phyloP scores from a whole-genome alignment of 2,113 vertebrate genomes.

The Mungos mungo region DNA sequence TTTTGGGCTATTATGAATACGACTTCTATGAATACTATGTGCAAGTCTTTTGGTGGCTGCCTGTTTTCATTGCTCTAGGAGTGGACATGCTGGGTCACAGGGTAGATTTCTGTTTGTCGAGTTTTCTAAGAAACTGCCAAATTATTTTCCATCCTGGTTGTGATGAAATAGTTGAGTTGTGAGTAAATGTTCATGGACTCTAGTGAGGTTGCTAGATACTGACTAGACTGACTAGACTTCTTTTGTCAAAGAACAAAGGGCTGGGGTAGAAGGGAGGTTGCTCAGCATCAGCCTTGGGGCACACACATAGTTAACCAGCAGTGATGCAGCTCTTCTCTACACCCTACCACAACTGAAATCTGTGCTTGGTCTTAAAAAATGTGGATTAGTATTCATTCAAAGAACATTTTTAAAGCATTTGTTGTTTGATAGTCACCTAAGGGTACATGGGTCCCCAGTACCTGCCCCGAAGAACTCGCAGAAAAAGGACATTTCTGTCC shows the following conservation, averaged over 20 bases:
- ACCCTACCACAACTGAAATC: neutral
- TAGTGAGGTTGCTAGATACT: neutral
- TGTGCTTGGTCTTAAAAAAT: neutral
- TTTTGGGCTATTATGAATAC: neutral
- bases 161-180: neutral
- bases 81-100: neutral
- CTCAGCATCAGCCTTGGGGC: neutral
- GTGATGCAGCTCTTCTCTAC: neutral
- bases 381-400: neutral
- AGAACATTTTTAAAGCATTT: neutral
- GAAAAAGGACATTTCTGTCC: neutral
- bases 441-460: neutral
- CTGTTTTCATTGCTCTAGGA: conserved; percentile 12
- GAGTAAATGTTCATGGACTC: conserved; percentile 30
- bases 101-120: neutral
- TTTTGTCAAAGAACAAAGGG: neutral
- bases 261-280: neutral
- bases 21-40: neutral
- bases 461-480: neutral
- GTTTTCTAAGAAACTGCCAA: conserved; percentile 17
- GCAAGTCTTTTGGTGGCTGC: neutral
- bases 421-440: neutral
- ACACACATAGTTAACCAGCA: neutral
- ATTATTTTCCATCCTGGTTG: neutral
- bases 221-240: neutral